Percentiles rank a stretch among this genome's conserved stretches.
phyloP scores from a whole-genome alignment of 2,888 invertebrate species.

The Drosophila dives region DNA sequence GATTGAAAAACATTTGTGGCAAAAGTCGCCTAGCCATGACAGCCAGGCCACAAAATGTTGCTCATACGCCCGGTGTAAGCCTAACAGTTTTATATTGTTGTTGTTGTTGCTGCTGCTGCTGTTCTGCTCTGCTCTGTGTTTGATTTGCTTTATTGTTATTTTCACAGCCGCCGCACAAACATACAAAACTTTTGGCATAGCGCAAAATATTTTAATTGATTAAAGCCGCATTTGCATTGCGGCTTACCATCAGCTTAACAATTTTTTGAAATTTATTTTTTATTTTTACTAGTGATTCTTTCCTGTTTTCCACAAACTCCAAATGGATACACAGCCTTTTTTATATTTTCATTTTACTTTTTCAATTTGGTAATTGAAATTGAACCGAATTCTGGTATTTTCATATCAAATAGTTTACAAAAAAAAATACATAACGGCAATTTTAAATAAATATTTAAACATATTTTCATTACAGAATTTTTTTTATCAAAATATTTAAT shows the following conservation, averaged over 20 bases:
- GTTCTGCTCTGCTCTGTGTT: constrained; percentile 39
- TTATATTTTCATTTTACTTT: constrained; percentile 44
- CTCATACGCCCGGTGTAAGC: constrained; percentile 64
- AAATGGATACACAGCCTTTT: not conserved
- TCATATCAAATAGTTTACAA: constrained; percentile 6
- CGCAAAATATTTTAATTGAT: constrained; percentile 77
- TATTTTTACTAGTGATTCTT: constrained; percentile 10
- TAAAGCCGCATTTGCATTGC: constrained; percentile 79
- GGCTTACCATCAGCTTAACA: constrained; percentile 77
- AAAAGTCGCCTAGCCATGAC: constrained; percentile 66
- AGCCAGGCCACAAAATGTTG: constrained; percentile 67
- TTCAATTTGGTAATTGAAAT: constrained; percentile 63
- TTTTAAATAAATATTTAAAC: constrained; percentile 13
- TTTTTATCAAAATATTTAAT: constrained; percentile 6
- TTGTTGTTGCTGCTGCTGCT: constrained; percentile 14
- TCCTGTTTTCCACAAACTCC: constrained; percentile 2
- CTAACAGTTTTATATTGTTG: constrained; percentile 18
- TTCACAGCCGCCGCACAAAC: constrained; percentile 49
- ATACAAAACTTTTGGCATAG: constrained; percentile 59
- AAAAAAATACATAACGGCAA: constrained; percentile 7
- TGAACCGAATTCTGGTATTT: constrained; percentile 27
- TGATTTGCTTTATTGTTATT: constrained; percentile 70
- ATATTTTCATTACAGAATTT: not conserved
- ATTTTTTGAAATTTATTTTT: constrained; percentile 38
- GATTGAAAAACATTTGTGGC: constrained; percentile 67